Evolutionary conservation across 2,888 invertebrate species (phyloP).

Genomic region (Aleiodes leptofemur): DNA sequence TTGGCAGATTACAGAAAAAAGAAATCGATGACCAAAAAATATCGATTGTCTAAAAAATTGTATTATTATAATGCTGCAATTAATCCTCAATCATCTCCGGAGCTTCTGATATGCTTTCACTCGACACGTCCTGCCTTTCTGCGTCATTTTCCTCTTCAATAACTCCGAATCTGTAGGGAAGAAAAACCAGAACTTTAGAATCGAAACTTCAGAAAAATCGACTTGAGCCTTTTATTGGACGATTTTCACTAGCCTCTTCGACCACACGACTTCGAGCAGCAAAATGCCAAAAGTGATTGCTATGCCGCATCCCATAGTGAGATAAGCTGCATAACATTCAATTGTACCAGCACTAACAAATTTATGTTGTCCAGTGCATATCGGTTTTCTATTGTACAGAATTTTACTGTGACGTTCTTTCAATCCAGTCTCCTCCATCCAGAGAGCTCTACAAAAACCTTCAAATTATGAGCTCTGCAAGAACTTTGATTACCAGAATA

Average conservation of each 20-base stretch:
- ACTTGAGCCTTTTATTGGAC: too few species aligned
- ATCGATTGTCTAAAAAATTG: too few species aligned
- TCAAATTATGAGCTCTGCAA: not conserved
- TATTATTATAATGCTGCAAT: too few species aligned
- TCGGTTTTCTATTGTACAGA: conserved; percentile 79
- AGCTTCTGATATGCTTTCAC: too few species aligned
- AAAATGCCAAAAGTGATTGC: conserved; percentile 75
- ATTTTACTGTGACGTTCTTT: conserved; percentile 78
- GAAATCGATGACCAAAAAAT: too few species aligned
- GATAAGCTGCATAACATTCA: conserved; percentile 78
- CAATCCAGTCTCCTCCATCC: conserved; percentile 80
- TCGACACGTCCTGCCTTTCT: too few species aligned
- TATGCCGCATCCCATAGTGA: conserved; percentile 77
- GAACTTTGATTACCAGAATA: not conserved
- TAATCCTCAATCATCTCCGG: too few species aligned
- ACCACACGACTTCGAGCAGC: conserved; percentile 60
- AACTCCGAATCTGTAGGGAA: too few species aligned
- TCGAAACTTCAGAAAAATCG: too few species aligned
- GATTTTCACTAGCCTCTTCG: not conserved
- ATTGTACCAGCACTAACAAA: conserved; percentile 81
- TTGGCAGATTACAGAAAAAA: too few species aligned
- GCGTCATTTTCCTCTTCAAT: too few species aligned
- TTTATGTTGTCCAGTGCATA: conserved; percentile 77
- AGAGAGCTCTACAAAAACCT: conserved; percentile 68
- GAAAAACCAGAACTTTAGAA: too few species aligned